A percentile compares a stretch with the other conserved stretches of the same genome.
phyloP scores from a whole-genome alignment of 2,888 invertebrate species.

The Podotricha telesiphe region DNA sequence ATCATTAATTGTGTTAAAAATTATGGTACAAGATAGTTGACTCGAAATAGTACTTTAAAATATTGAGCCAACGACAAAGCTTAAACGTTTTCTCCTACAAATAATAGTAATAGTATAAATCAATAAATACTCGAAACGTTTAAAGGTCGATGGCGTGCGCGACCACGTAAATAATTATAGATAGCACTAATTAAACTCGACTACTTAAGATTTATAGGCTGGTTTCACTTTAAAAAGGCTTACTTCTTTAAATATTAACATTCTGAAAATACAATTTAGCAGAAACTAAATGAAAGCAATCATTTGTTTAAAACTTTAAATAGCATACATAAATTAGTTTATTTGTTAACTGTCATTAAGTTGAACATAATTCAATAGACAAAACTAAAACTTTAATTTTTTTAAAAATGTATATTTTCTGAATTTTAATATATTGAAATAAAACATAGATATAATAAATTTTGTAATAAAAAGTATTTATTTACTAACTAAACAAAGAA shows the following conservation, averaged over 20 bases:
- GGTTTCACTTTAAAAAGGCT: slow-evolving; percentile 44
- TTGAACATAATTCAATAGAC: too few relatives aligned
- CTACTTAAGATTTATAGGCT: slow-evolving; percentile 46
- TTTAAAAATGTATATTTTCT: too few relatives aligned
- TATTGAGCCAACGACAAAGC: background rate
- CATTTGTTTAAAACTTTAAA: too few relatives aligned
- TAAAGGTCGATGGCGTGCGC: slow-evolving; percentile 67
- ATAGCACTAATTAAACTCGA: slow-evolving; percentile 74
- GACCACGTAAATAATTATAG: slow-evolving; percentile 75
- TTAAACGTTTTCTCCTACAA: slow-evolving; percentile 15
- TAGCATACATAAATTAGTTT: too few relatives aligned
- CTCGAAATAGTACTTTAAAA: background rate
- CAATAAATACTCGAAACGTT: slow-evolving; percentile 52
- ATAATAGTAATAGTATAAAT: slow-evolving; percentile 51
- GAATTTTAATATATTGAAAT: too few relatives aligned
- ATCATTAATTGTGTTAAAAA: too few relatives aligned
- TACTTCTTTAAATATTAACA: background rate
- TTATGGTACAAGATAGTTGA: background rate
- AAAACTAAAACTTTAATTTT: too few relatives aligned
- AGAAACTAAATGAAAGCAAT: background rate
- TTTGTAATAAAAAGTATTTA: too few relatives aligned
- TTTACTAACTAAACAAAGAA: too few relatives aligned
- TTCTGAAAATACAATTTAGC: background rate
- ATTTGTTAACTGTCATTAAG: too few relatives aligned
- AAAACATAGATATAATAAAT: too few relatives aligned